Conservation (phyloP, 2,797 vertebrate species). For the Gadopsis marmoratus region DNA sequence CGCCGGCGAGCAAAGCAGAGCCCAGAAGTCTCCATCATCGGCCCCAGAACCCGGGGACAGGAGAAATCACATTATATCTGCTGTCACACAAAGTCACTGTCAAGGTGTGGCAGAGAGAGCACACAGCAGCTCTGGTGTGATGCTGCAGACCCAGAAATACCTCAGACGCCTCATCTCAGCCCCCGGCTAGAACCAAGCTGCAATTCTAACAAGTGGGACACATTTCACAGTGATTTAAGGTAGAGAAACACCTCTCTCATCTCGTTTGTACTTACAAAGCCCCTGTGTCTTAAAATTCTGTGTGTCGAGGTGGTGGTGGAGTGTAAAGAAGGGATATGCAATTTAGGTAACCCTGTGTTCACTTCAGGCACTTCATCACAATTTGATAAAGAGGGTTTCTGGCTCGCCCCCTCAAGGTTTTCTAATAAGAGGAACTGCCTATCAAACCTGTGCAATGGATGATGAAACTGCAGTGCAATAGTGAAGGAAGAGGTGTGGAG, state of each 20-base stretch:
- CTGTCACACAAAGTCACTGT: constrained; percentile 85
- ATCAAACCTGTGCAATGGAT: constrained; percentile 81
- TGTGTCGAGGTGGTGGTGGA: constrained; percentile 46
- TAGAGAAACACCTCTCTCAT: constrained; percentile 71
- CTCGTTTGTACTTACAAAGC: constrained; percentile 76
- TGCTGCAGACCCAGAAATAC: constrained; percentile 76
- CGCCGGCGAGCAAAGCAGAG: constrained; percentile 72
- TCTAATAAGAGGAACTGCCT: constrained; percentile 83
- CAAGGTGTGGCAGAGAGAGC: constrained; percentile 77
- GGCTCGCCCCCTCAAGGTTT: constrained; percentile 73
- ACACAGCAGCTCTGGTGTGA: constrained; percentile 65
- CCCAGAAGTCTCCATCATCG: constrained; percentile 82
- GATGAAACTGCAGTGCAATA: constrained; percentile 85
- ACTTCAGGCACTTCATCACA: constrained; percentile 77
- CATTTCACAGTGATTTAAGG: constrained; percentile 76
- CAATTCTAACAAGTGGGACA: constrained; percentile 72
- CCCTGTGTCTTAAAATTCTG: constrained; percentile 64
- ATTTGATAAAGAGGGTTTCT: constrained; percentile 79
- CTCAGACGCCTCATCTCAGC: constrained; percentile 68
- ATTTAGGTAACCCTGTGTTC: constrained; percentile 81
- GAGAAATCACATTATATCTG: constrained; percentile 85
- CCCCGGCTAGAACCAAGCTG: constrained; percentile 65
- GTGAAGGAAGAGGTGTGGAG: constrained; percentile 61
- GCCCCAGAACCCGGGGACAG: constrained; percentile 72
- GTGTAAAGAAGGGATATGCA: constrained; percentile 72